A percentile compares a stretch with the other conserved stretches of the same genome.
phyloP scores from a whole-genome alignment of 2,797 vertebrate species.

The Tragelaphus oryx region DNA sequence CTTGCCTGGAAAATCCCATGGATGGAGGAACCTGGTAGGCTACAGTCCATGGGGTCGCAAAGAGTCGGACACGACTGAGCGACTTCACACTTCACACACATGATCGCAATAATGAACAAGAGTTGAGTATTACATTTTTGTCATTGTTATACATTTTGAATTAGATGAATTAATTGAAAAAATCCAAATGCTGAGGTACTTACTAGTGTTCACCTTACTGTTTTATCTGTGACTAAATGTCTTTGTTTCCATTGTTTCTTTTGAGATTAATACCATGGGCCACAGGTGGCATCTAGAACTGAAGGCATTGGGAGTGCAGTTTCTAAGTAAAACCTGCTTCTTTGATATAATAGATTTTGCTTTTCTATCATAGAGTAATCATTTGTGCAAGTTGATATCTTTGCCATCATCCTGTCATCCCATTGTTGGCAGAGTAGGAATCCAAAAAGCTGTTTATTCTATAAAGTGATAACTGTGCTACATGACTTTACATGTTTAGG shows the following conservation, averaged over 20 bases:
- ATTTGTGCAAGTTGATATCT: constrained; percentile 39
- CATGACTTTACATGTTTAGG: not conserved
- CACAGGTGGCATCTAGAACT: constrained; percentile 33
- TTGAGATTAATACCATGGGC: constrained; percentile 1
- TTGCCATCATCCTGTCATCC: not conserved
- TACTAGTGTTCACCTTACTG: not conserved
- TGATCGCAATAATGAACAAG: constrained; percentile 13
- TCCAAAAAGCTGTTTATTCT: not conserved
- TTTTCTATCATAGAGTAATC: constrained; percentile 13
- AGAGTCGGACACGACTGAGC: no score
- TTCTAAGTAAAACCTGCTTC: constrained; percentile 36
- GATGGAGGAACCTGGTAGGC: no score
- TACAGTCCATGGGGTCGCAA: no score
- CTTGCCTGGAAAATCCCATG: no score
- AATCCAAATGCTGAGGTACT: not conserved
- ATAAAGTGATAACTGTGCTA: not conserved
- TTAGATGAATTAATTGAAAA: constrained; percentile 2
- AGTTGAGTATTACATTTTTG: not conserved
- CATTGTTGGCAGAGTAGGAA: not conserved
- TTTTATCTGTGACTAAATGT: constrained; percentile 30
- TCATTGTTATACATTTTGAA: not conserved
- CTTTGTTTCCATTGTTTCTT: not conserved
- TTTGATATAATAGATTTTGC: constrained; percentile 13
- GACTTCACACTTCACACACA: no score
- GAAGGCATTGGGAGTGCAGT: not conserved